phyloP scores from a whole-genome alignment of 2,888 invertebrate genomes.

The Dioctria linearis region DNA sequence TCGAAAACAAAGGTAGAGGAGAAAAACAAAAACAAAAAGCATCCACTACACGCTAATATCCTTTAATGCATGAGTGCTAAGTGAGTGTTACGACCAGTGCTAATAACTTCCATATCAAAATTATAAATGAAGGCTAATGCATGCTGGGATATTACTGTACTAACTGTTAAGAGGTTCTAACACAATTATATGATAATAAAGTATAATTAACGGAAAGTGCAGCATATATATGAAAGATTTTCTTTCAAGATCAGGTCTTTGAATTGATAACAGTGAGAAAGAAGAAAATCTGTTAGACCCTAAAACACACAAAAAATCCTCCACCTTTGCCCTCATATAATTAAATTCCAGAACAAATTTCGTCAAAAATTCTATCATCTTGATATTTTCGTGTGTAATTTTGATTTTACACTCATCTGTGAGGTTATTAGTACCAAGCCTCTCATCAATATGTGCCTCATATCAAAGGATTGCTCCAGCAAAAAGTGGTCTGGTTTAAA shows the following conservation, averaged over 20 bases:
- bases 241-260: neutral
- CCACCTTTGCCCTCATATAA: constrained; percentile 18
- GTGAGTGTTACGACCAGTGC: constrained; percentile 12
- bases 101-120: constrained; percentile 39
- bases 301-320: constrained; percentile 3
- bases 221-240: constrained; percentile 10
- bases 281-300: neutral
- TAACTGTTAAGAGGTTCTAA: neutral
- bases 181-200: constrained; percentile 43
- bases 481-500: constrained; percentile 52
- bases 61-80: constrained; percentile 52
- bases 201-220: constrained; percentile 27
- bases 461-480: constrained; percentile 16
- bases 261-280: neutral
- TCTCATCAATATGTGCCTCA: neutral
- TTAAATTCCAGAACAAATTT: constrained; percentile 42
- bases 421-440: constrained; percentile 34
- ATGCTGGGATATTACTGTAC: neutral
- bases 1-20: neutral
- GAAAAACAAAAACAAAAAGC: constrained; percentile 19
- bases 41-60: constrained; percentile 1
- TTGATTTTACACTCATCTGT: constrained; percentile 45
- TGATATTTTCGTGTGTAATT: constrained; percentile 41
- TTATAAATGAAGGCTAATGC: constrained; percentile 29
- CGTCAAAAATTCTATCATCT: constrained; percentile 27